These are phyloP conservation scores for Xenotilapia flavipinnis DNA, from an alignment of 2,113 vertebrate genomes.

Conservation along the genomic window DNA sequence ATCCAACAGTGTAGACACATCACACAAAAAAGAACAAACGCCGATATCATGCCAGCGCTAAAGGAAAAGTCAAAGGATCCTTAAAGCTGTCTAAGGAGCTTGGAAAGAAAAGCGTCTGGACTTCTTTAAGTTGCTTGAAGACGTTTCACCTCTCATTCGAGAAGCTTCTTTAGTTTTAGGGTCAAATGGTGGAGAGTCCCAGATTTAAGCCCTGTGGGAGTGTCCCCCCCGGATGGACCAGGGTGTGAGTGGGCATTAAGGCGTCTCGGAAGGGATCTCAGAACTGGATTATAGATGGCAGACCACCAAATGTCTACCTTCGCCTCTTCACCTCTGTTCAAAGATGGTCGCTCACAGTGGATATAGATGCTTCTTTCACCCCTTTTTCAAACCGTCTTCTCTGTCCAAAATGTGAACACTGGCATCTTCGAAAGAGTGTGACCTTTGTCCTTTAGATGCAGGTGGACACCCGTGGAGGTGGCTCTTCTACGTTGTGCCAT, in stretches of 20 bases:
- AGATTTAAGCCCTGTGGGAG: background rate
- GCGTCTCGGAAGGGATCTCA: rapidly evolving
- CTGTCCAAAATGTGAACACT: background rate
- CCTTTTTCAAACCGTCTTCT: background rate
- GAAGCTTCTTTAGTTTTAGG: background rate
- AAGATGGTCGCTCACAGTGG: background rate
- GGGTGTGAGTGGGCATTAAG: background rate
- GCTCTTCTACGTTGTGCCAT: background rate
- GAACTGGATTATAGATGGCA: background rate
- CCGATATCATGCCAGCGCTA: no score
- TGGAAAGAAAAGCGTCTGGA: background rate
- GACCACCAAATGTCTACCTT: background rate
- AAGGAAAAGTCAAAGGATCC: background rate
- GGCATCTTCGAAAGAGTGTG: background rate
- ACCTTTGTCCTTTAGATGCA: no score
- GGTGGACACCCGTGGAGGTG: background rate
- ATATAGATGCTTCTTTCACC: background rate
- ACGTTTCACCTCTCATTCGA: rapidly evolving
- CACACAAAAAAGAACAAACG: background rate
- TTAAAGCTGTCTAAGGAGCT: background rate
- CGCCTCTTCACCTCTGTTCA: rapidly evolving
- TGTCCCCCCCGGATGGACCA: rapidly evolving
- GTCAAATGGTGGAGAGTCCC: background rate
- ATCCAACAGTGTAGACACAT: rapidly evolving
- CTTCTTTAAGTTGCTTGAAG: background rate